Base-by-base conservation (phyloP, 2,113 vertebrate species). In the Riparia riparia region DNA sequence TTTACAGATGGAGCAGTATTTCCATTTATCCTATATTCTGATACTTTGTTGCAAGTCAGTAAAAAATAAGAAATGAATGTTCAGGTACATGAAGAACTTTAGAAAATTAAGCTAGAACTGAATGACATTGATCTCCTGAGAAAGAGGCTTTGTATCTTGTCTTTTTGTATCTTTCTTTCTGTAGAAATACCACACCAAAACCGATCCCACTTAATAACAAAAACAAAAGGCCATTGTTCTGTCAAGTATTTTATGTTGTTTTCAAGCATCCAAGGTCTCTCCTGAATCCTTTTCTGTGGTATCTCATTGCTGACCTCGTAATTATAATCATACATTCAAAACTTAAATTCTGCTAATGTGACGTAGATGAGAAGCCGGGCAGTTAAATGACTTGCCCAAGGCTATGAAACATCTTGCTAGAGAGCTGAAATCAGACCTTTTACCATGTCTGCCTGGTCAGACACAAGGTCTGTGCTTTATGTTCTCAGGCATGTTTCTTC, bases 401-500 rank as follows among this genome's bases (percentile, higher is more conserved):
- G 91, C 86, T 87, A 73, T 0, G 65, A 77, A 95, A 42, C 45
- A 11, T 79, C 76, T 90, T 77, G 41, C 76, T 94, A 56, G 50
- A 85, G 74, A 93, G 64, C 64, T 94, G 93, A 94, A 96, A 93
- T 71, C 53, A 81, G 90, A 86, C 88, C 68, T 90, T 86, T 89
- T 76, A 90, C 60, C 68, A 53, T 1, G n/a, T 92, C 93, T 90
- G 68, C 31, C 60, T 78, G 82, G 56, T 82, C 92, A 82, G 76
- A 70, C 64, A 39, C 41, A 37, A 88, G 90, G 76, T 63, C 74
- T 96, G 63, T n/a, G 63, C 54, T 90, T 93, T 86, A 71, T 84
- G 61, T 92, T 95, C 61, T 88, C 60, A 84, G 76, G 41, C 90
- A 53, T 93, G 96, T 96, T 95, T 90, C 82, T 94, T 93, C 93